A percentile compares a stretch with the other conserved stretches of the same genome.
phyloP scores from a whole-genome alignment of 35 echinoderm and acorn worm genomes.

The Anneissia japonica region DNA sequence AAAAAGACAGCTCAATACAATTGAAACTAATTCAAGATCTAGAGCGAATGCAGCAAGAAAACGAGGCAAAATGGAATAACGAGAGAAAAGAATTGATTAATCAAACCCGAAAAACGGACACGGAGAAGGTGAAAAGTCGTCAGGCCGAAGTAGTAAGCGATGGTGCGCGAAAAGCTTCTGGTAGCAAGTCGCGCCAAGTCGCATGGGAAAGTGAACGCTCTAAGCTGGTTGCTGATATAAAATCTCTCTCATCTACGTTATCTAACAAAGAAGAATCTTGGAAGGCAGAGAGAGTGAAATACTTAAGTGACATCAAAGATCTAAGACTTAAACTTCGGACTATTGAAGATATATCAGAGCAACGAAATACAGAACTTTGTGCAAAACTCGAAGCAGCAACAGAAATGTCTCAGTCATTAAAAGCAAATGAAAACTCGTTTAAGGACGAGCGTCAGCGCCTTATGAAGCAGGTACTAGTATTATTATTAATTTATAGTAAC shows the following conservation, averaged over 20 bases:
- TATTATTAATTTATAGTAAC: too few species aligned
- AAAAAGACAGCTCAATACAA: background rate
- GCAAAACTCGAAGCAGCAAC: slow-evolving; percentile 72
- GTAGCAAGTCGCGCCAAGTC: slow-evolving; percentile 33
- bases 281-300: slow-evolving; percentile 50
- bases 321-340: slow-evolving; percentile 48
- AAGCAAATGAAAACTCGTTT: slow-evolving; percentile 65
- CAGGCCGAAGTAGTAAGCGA: slow-evolving; percentile 34
- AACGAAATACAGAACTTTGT: slow-evolving; percentile 38
- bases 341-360: slow-evolving; percentile 24
- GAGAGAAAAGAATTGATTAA: slow-evolving; percentile 26
- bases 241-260: slow-evolving; percentile 31
- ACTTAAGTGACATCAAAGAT: slow-evolving; percentile 49
- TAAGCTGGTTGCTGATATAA: slow-evolving; percentile 50
- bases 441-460: slow-evolving; percentile 80
- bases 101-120: slow-evolving; percentile 21
- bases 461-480: slow-evolving; percentile 58
- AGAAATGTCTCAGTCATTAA: slow-evolving; percentile 72
- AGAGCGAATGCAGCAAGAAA: background rate
- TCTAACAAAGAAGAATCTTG: slow-evolving; percentile 63
- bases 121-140: slow-evolving; percentile 6
- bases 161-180: slow-evolving; percentile 34
- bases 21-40: background rate
- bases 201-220: slow-evolving; percentile 68
- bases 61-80: background rate